Percentiles rank a stretch among this genome's conserved stretches.
Conservation (phyloP, 2,888 invertebrate genomes). For the Cryptus viduatorius region DNA sequence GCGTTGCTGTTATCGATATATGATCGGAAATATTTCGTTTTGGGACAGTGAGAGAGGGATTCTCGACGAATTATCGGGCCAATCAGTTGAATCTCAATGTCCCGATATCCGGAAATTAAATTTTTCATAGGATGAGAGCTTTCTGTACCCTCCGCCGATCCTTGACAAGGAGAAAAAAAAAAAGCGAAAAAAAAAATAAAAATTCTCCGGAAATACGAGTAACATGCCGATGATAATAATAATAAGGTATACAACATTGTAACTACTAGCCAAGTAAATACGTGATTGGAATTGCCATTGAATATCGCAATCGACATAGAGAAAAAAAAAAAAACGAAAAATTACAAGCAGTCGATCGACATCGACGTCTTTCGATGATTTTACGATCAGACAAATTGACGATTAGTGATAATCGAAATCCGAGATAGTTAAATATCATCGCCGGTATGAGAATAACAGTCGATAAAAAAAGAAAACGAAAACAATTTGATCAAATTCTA, state of each 20-base stretch:
- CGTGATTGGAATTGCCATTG: constrained; percentile 65
- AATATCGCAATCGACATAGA: constrained; percentile 58
- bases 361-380: background rate
- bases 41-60: constrained; percentile 3
- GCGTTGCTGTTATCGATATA: constrained; percentile 39
- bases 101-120: background rate
- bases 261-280: constrained; percentile 70
- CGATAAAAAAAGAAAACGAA: constrained; percentile 1
- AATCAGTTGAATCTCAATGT: constrained; percentile 7
- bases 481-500: background rate
- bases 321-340: constrained; percentile 2
- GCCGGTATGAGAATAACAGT: background rate
- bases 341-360: constrained; percentile 2
- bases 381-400: constrained; percentile 9
- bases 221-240: constrained; percentile 69
- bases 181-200: constrained; percentile 21
- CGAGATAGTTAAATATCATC: constrained; percentile 11
- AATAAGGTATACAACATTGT: constrained; percentile 71
- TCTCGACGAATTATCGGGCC: constrained; percentile 3
- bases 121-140: constrained; percentile 30
- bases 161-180: constrained; percentile 31
- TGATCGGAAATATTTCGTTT: background rate
- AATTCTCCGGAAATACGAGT: constrained; percentile 57
- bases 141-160: background rate
- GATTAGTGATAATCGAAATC: constrained; percentile 4